Base-by-base conservation (phyloP, 2,113 vertebrate genomes). In the Notothenia coriiceps region DNA sequence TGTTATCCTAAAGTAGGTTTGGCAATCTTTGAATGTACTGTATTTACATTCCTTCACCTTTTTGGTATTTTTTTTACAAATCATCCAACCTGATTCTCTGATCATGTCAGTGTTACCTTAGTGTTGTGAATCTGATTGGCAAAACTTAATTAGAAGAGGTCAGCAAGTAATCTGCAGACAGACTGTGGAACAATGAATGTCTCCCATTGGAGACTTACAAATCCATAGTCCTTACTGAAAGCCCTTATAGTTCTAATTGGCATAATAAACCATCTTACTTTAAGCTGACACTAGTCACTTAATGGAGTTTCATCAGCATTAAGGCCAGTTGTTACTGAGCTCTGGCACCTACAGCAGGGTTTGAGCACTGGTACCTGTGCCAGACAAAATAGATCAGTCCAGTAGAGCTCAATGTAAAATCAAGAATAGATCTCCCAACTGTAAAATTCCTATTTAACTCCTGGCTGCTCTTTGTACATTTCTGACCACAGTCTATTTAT, bases 151-250 rank as follows among this genome's bases (percentile, higher is more conserved):
- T 35, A 17, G 25, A 5, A 54, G 18, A 57, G 17, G 6, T 9
- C 15, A 75, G n/a, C 54, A 68, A 54, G 70, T 83, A 61, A 74
- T 82, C 43, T 69, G 33, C 64, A 77, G 64, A 74, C 50, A 33
- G 51, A 69, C 78, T 62, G 61, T 80, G 60, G 17, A 83, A 85
- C 50, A 68, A 22, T 69, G 59, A 85, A 82, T 82, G 66, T 74
- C 44, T 80, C 82, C 49, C 74, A 29, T 22, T 74, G 55, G 29
- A 18, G 43, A 82, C 52, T 15, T 67, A 52, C 47, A 70, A 70
- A 88, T 91, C 75, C 74, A 76, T 79, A 75, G 62, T 44, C 61
- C 46, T 80, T 69, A 86, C 29, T 89, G 62, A 84, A 87, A 83
- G 25, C 62, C 69, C 52, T 79, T 60, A 69, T 52, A 69, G 44